These are phyloP conservation scores for Leptonema lineaticorne DNA, from an alignment of 1,140 invertebrate species.

Conservation along the genomic window DNA sequence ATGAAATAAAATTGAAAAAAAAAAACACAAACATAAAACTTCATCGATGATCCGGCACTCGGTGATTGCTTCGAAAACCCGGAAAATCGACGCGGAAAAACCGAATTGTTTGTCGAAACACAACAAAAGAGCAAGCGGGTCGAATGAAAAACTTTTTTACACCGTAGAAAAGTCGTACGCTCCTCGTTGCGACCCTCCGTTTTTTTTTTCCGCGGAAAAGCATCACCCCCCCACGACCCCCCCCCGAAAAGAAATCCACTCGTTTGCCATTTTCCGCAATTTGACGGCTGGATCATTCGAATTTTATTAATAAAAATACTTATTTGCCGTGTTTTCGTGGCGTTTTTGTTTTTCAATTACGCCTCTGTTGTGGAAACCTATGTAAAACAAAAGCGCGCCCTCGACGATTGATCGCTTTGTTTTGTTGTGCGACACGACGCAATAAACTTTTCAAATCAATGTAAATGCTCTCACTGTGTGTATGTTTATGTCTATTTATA, in stretches of 20 bases:
- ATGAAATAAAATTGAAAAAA: no score
- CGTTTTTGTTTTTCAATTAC: slow-evolving; percentile 12
- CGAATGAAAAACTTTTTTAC: background rate
- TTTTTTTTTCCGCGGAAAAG: background rate
- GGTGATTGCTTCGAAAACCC: no score
- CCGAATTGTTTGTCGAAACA: no score
- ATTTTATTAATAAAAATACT: background rate
- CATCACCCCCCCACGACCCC: background rate
- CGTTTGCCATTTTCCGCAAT: background rate
- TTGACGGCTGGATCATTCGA: background rate
- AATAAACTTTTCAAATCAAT: slow-evolving; percentile 6
- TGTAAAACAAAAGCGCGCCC: background rate
- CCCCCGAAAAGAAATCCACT: background rate
- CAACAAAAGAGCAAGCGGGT: no score
- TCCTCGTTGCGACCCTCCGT: no score
- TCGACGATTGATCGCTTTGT: background rate
- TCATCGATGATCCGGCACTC: no score
- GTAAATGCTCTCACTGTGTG: no score
- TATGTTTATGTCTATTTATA: no score
- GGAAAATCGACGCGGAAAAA: no score
- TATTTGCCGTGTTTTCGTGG: background rate
- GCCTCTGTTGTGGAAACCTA: background rate
- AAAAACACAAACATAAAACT: no score
- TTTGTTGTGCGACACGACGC: background rate
- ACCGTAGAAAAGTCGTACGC: no score